Evolutionary conservation across 2,113 vertebrate species (phyloP), one percentile per base, ranked within the genome.

Genomic region (Lycaon pictus): DNA sequence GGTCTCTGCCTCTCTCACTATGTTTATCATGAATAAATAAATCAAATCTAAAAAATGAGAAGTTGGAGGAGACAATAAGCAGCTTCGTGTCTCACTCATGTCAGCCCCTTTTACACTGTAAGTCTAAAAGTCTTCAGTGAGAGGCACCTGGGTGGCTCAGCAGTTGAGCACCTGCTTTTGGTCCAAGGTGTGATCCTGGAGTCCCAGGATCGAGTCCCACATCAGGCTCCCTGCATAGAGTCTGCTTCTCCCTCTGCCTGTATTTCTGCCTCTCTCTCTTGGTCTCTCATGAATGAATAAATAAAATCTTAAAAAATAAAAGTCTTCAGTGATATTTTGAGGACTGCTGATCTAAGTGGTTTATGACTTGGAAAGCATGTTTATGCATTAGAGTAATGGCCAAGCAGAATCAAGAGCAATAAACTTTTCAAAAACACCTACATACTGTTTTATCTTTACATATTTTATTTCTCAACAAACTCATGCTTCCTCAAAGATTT

Each of bases 381-480:
- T 69, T 80, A 79, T 71, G 29, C 8, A 90, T 23, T 60, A 95
- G 37, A 56, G 29, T 37, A 51, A 71, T 22, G n/a, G 17, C 37
- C 16, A 93, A 48, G 53, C 5, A 86, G 4, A 55, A 51, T 13
- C 37, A 69, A 82, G 3, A 56, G 27, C 25, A 53, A n/a, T 51
- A 89, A 85, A 17, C 35, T 55, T 91, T 82, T 87, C 27, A 71
- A 60, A 91, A 93, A 91, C 15, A 69, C 19, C 27, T 43, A 69
- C 9, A 5, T 29, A 37, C 19, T 80, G 65, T 37, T n/a, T 77
- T 71, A 55, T 4, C 77, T 82, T 82, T 71, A 77, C 22, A 51
- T 7, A 63, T 93, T 60, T 91, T 82, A 77, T 74, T 91, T 88
- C 60, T 65, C 74, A 56, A 77, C 55, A 62, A 88, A 76, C 51